Conservation (phyloP, 2,888 invertebrate genomes). For the Gonocerus acuteangulatus region DNA sequence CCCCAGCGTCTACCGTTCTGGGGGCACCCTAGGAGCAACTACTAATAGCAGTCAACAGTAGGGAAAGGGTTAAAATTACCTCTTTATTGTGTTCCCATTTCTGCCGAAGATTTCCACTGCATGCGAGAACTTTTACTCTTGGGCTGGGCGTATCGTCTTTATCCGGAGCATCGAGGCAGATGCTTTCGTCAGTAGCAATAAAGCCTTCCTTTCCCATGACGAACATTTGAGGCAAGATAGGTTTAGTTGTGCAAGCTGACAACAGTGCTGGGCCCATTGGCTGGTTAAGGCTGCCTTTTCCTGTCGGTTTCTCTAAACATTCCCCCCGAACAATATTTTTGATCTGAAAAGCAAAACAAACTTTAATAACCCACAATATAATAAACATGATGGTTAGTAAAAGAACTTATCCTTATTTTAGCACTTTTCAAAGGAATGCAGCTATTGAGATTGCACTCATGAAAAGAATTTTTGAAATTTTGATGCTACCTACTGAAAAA, state of each 20-base stretch:
- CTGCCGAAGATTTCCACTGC: conserved; percentile 59
- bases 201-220: conserved; percentile 48
- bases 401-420: too few species aligned
- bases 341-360: too few species aligned
- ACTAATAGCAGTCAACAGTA: too few species aligned
- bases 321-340: conserved; percentile 48
- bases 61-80: conserved; percentile 41
- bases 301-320: conserved; percentile 59
- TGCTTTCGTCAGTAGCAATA: conserved; percentile 79
- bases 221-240: conserved; percentile 58
- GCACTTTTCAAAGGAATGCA: too few species aligned
- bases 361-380: too few species aligned
- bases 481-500: too few species aligned
- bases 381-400: too few species aligned
- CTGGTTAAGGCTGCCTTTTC: conserved; percentile 54
- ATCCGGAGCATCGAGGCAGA: conserved; percentile 68
- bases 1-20: too few species aligned
- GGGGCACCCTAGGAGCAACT: too few species aligned
- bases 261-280: conserved; percentile 63
- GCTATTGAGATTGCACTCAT: too few species aligned
- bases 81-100: conserved; percentile 57
- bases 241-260: conserved; percentile 54
- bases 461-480: too few species aligned
- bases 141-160: conserved; percentile 48
- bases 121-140: conserved; percentile 63